These are phyloP conservation scores for Miltochrista miniata DNA, from an alignment of 2,888 invertebrate species.

Conservation along the genomic window DNA sequence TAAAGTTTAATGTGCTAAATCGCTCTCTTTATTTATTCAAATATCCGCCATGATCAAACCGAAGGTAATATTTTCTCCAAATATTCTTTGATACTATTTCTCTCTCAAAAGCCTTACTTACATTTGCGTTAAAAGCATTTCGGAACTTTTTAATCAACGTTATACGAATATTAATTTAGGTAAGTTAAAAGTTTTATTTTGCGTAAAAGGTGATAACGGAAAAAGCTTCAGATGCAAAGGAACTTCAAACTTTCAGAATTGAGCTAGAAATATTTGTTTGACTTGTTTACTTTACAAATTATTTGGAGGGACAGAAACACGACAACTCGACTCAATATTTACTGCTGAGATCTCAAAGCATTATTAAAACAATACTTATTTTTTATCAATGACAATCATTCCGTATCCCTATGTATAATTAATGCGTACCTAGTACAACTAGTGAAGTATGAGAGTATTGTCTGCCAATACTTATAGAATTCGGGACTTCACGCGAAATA, in stretches of 20 bases:
- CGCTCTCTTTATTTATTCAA: constrained; percentile 58
- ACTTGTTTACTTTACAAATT: constrained; percentile 45
- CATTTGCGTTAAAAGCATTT: constrained; percentile 75
- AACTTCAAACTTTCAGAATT: constrained; percentile 53
- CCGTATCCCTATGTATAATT: too few species aligned
- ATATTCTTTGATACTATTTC: constrained; percentile 60
- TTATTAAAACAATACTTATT: too few species aligned
- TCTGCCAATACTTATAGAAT: too few species aligned
- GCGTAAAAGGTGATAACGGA: constrained; percentile 60
- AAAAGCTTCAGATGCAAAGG: constrained; percentile 51
- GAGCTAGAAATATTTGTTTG: constrained; percentile 36
- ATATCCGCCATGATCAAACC: constrained; percentile 59
- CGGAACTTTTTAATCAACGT: constrained; percentile 72
- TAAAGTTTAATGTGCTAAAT: constrained; percentile 47
- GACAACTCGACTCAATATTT: too few species aligned
- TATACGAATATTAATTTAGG: constrained; percentile 67
- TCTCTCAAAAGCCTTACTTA: constrained; percentile 51
- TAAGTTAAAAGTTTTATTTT: constrained; percentile 69
- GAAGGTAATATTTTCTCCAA: constrained; percentile 60
- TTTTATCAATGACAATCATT: too few species aligned
- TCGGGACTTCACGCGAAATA: too few species aligned
- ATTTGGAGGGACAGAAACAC: too few species aligned
- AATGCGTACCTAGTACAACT: too few species aligned
- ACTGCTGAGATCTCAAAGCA: too few species aligned
- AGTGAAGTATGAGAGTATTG: too few species aligned